Evolutionary conservation across 2,888 invertebrate genomes (phyloP), one percentile per base, ranked within the genome.

Genomic region (Octonoba sinensis): DNA sequence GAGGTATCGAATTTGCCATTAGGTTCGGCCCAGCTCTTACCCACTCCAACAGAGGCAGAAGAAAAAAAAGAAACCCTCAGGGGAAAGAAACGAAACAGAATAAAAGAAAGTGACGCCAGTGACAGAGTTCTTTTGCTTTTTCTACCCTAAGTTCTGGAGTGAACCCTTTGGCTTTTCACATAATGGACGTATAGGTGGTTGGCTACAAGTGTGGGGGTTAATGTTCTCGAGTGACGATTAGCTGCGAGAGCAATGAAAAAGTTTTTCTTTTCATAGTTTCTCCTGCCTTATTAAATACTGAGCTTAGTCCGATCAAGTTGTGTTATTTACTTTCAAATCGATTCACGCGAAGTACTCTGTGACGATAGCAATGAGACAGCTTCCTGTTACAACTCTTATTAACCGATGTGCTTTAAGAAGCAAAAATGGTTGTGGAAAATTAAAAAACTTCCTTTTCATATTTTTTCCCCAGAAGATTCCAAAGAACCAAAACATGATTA

Each of bases 1-100:
- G 36, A 36, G 36, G 66, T 82, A 82, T 82, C 74, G 82, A 76
- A 74, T 72, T 82, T 82, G 72, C 82, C 82, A 82, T 82, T 82
- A 82, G 82, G 75, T 82, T 65, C 36, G 36, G 36, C 36, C 62
- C 66, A 49, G 71, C 78, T 72, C 71, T 27, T 57, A 65, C 69
- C 54, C 62, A 51, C 67, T 66, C n/a, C 47, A 27, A 54, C 64
- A 54, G n/a, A 20, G 65, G 49, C 49, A 49, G 46, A 65, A 27
- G 49, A 49, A 65, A 65, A 16, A 36, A 49, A 49, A 62, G 22
- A 27, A 27, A 27, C 59, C 44, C 56, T 46, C 22, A 11, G 47
- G 78, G 56, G 13, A 77, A 27, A 49, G 24, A 56, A 67, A 44
- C 36, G 49, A 76, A 51, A 59, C 20, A 60, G 27, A 49, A 36